phyloP scores from a whole-genome alignment of 1,140 invertebrate genomes.

The Drosophila sturtevanti region DNA sequence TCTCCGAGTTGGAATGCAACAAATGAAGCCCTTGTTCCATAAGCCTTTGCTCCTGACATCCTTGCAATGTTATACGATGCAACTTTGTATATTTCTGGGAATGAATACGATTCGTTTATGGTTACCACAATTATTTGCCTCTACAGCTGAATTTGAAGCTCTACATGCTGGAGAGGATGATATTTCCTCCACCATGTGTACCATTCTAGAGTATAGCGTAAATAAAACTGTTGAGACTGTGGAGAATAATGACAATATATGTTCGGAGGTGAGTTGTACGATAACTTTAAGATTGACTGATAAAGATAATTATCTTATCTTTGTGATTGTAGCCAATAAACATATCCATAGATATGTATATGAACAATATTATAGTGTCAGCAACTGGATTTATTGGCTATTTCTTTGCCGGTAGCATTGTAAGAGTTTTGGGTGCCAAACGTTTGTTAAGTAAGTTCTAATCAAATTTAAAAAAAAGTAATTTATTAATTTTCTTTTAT shows the following conservation, averaged over 20 bases:
- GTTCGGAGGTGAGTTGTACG: slow-evolving; percentile 35
- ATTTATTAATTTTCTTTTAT: background rate
- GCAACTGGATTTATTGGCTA: slow-evolving; percentile 83
- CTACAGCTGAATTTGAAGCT: slow-evolving; percentile 67
- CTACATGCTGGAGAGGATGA: slow-evolving; percentile 17
- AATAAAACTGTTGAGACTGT: slow-evolving; percentile 62
- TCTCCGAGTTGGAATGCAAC: slow-evolving; percentile 57
- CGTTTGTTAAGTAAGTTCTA: slow-evolving; percentile 75
- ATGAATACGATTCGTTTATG: slow-evolving; percentile 80
- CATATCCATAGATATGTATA: slow-evolving; percentile 84
- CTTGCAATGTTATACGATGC: slow-evolving; percentile 72
- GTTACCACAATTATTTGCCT: slow-evolving; percentile 79
- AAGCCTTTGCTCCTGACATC: slow-evolving; percentile 69
- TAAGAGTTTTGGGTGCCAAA: slow-evolving; percentile 83
- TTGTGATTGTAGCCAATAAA: slow-evolving; percentile 37
- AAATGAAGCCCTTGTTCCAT: slow-evolving; percentile 74
- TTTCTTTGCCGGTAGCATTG: slow-evolving; percentile 82
- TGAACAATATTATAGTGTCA: slow-evolving; percentile 84
- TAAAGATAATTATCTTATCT: background rate
- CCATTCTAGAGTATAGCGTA: slow-evolving; percentile 73
- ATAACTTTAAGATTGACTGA: background rate
- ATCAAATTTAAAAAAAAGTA: too few species aligned
- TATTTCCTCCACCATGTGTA: slow-evolving; percentile 64
- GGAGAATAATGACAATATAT: slow-evolving; percentile 48
- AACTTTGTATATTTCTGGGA: slow-evolving; percentile 77